These are phyloP conservation scores for Phengaris arion DNA, from an alignment of 2,888 invertebrate genomes.

Conservation along the genomic window DNA sequence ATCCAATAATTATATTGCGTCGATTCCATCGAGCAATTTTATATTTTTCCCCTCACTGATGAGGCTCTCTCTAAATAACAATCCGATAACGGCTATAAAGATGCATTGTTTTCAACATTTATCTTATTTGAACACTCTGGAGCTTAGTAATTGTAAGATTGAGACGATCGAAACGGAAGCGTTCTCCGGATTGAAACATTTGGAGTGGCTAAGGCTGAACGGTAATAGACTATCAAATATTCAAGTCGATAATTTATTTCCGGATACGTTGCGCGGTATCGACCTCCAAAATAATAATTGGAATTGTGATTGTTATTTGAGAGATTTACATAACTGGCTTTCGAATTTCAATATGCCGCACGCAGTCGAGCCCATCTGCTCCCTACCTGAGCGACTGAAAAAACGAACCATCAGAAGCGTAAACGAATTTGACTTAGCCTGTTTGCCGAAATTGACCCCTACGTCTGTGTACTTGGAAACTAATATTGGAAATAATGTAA, in stretches of 20 bases:
- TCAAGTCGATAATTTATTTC: constrained; percentile 84
- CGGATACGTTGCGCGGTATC: constrained; percentile 88
- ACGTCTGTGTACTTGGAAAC: constrained; percentile 88
- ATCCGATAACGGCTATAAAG: constrained; percentile 87
- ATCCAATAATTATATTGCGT: constrained; percentile 87
- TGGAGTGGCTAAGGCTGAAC: constrained; percentile 91
- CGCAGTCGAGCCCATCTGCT: constrained; percentile 88
- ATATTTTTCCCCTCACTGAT: constrained; percentile 88
- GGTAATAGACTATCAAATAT: constrained; percentile 88
- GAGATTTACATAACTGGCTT: constrained; percentile 89
- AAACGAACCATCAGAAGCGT: constrained; percentile 84
- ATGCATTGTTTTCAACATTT: constrained; percentile 87
- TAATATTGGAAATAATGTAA: constrained; percentile 89
- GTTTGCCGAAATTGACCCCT: constrained; percentile 88
- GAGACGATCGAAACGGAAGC: constrained; percentile 87
- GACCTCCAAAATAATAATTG: constrained; percentile 92
- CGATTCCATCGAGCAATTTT: constrained; percentile 89
- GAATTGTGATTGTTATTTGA: constrained; percentile 91
- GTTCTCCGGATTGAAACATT: constrained; percentile 87
- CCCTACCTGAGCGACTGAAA: constrained; percentile 83
- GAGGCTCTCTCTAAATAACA: constrained; percentile 88
- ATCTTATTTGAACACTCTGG: constrained; percentile 87
- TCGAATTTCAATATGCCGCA: constrained; percentile 87
- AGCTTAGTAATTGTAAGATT: constrained; percentile 89
- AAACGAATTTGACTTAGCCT: constrained; percentile 86